Conservation (phyloP, 1,140 invertebrate genomes). For the Drosophila equinoxialis region DNA sequence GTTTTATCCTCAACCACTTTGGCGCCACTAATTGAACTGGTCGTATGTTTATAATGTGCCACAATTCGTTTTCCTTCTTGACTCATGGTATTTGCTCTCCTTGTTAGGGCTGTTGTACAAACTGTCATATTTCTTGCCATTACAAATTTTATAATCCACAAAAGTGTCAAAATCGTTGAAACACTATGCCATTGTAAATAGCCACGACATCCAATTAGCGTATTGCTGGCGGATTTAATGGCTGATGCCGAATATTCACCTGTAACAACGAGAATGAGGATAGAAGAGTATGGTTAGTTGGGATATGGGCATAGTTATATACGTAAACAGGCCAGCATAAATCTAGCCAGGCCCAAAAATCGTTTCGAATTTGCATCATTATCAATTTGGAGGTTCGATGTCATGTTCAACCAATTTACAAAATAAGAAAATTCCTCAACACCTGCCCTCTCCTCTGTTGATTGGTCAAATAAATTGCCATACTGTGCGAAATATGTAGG, state of each 20-base stretch:
- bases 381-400: conserved; percentile 41
- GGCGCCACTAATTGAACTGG: conserved; percentile 73
- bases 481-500: neutral
- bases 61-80: conserved; percentile 11
- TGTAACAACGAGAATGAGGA: conserved; percentile 36
- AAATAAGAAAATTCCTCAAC: conserved; percentile 15
- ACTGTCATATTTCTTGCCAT: conserved; percentile 55
- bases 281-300: conserved; percentile 26
- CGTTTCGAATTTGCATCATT: conserved; percentile 26
- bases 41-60: conserved; percentile 26
- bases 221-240: conserved; percentile 76
- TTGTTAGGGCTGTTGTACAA: conserved; percentile 30
- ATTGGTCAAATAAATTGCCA: conserved; percentile 57
- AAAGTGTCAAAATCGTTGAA: conserved; percentile 72
- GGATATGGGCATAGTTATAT: conserved; percentile 12
- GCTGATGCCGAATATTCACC: conserved; percentile 83
- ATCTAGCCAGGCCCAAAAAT: conserved; percentile 26
- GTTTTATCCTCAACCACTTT: conserved; percentile 75
- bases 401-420: conserved; percentile 9
- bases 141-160: conserved; percentile 79
- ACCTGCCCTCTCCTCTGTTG: conserved; percentile 23
- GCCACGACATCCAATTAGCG: conserved; percentile 74
- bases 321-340: conserved; percentile 20
- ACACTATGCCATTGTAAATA: conserved; percentile 70
- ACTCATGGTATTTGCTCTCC: conserved; percentile 8